These are phyloP conservation scores for Drosophila maculinotata DNA, from an alignment of 2,888 invertebrate species.

Conservation along the genomic window DNA sequence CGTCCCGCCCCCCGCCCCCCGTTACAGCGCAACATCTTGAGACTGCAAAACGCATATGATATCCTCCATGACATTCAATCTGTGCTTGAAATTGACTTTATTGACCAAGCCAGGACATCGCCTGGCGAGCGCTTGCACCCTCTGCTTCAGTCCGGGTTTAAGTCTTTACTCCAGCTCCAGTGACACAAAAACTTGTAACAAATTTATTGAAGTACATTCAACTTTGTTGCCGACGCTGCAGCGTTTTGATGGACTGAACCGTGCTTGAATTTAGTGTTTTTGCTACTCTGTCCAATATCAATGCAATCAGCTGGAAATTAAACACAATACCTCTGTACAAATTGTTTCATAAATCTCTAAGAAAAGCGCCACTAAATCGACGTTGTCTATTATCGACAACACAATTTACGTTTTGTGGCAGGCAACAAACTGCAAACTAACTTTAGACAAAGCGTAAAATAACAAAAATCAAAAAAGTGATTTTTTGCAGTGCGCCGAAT, in stretches of 20 bases:
- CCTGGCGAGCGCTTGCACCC: constrained; percentile 10
- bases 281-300: not conserved
- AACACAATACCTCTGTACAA: constrained; percentile 21
- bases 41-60: constrained; percentile 62
- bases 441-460: constrained; percentile 12
- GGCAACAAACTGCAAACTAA: constrained; percentile 20
- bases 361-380: constrained; percentile 35
- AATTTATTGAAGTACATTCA: constrained; percentile 62
- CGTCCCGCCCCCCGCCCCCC: not conserved
- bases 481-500: not conserved
- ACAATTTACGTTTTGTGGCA: constrained; percentile 27
- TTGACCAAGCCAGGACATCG: constrained; percentile 50
- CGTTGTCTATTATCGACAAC: constrained; percentile 31
- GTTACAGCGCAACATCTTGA: constrained; percentile 6
- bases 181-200: constrained; percentile 53
- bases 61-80: constrained; percentile 74
- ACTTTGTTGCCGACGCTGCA: constrained; percentile 19
- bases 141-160: not conserved
- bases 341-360: constrained; percentile 49
- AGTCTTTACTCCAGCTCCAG: constrained; percentile 5
- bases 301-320: constrained; percentile 20
- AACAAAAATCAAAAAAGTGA: constrained; percentile 1
- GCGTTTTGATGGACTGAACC: not conserved
- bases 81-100: constrained; percentile 61
- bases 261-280: constrained; percentile 33